Base-by-base conservation (phyloP, 2,888 invertebrate species). In the Lithophane socia region DNA sequence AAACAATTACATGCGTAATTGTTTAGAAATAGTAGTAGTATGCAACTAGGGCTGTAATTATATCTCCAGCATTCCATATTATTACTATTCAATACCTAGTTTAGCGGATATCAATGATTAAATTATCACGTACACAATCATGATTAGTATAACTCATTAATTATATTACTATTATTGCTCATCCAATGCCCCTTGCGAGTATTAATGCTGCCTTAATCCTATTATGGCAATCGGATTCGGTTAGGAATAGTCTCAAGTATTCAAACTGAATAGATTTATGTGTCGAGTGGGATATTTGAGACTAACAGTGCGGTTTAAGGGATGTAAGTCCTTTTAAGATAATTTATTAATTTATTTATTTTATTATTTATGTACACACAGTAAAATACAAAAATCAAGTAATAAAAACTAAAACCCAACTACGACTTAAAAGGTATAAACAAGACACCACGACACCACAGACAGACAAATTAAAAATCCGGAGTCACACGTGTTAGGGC, bases 181-280 rank as follows among this genome's bases (percentile, higher is more conserved):
- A 65, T n/a, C 68, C 42, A 16, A 70, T 44, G 42, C 54, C 37
- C 54, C 65, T 60, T 64, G 69, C 65, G 3, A 29, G 37, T 68
- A 65, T 67, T 71, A 68, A 72, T 68, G 29, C 29, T 56, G 24
- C 5, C 29, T 52, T 68, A 82, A 85, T 86, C 58, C 60, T 73
- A 77, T 86, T 86, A 65, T n/a, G 42, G 47, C 49, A 61, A 76
- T 77, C 47, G 56, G 47, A 76, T 84, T 74, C 58, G 60, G 63
- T 75, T 56, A 64, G 56, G 9, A 49, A 21, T 69, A 56, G 60
- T 56, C 61, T 71, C 54, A 64, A 67, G 63, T 52, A 72, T 61
- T 61, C 52, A 56, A 70, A 63, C 74, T 64, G 69, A 68, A 70
- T 76, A 78, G 80, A 86, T 83, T 80, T 73, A 77, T 73, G 70